phyloP scores from a whole-genome alignment of 2,888 invertebrate genomes.

The Yponomeuta plumbellus region DNA sequence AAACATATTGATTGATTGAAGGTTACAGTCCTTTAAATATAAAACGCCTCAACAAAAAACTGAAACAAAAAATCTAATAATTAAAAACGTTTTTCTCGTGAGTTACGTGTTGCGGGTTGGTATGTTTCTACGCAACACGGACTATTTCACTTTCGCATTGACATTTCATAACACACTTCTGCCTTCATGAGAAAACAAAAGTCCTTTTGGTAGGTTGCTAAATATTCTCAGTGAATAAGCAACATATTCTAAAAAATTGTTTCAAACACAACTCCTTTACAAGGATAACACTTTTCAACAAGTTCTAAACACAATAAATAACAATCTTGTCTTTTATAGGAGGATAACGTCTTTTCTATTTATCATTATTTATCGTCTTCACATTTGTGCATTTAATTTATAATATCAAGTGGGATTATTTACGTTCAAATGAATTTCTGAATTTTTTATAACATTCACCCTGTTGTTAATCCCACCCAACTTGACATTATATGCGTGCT shows the following conservation, averaged over 20 bases:
- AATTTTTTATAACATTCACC: neutral
- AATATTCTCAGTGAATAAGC: neutral
- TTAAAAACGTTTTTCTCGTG: too few species aligned
- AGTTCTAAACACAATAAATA: slow-evolving; percentile 2
- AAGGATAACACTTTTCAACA: slow-evolving; percentile 71
- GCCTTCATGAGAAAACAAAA: too few species aligned
- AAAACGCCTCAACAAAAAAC: too few species aligned
- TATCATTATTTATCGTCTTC: slow-evolving; percentile 46
- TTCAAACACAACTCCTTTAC: slow-evolving; percentile 61
- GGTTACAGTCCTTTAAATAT: too few species aligned
- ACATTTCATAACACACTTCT: too few species aligned
- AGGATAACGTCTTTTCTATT: slow-evolving; percentile 48
- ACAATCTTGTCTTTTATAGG: slow-evolving; percentile 63
- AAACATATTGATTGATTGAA: too few species aligned
- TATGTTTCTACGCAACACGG: too few species aligned
- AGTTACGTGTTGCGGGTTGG: too few species aligned
- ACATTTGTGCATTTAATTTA: slow-evolving; percentile 41
- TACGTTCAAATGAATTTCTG: too few species aligned
- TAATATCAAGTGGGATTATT: neutral
- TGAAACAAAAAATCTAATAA: too few species aligned
- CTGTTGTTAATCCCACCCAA: neutral
- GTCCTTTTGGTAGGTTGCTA: too few species aligned
- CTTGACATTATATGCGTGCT: slow-evolving; percentile 40
- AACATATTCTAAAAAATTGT: slow-evolving; percentile 59
- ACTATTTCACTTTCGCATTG: too few species aligned